A percentile compares a stretch with the other conserved stretches of the same genome.
Conservation (phyloP, 2,888 invertebrate genomes). For the Junonia oenone region DNA sequence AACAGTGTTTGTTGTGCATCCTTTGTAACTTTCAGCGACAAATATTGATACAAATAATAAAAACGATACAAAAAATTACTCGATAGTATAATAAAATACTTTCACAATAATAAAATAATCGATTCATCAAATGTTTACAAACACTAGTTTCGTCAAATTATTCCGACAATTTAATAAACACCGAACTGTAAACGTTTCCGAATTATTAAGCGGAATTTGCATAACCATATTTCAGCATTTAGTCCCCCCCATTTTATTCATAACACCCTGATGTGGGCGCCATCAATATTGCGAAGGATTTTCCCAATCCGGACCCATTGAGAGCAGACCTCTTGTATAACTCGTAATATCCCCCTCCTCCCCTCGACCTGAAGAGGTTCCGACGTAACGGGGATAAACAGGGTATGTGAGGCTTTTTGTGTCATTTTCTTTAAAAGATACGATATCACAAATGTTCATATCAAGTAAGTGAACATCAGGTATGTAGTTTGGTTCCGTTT, state of each 20-base stretch:
- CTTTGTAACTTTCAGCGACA: no score
- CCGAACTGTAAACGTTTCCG: not conserved
- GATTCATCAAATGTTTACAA: not conserved
- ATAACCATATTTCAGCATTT: constrained; percentile 1
- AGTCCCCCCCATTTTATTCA: not conserved
- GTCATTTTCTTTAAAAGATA: not conserved
- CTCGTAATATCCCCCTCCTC: not conserved
- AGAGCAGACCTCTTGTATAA: constrained; percentile 6
- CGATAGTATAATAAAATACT: no score
- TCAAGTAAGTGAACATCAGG: no score
- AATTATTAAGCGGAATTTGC: not conserved
- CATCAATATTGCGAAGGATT: constrained; percentile 5
- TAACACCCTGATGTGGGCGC: not conserved
- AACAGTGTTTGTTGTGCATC: no score
- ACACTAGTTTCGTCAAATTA: not conserved
- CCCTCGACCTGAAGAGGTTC: not conserved
- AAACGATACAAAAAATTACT: no score
- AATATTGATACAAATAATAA: no score
- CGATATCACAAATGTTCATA: not conserved
- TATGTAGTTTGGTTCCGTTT: no score
- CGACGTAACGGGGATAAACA: not conserved
- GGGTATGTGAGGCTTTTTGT: not conserved
- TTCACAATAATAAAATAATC: not conserved
- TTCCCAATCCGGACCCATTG: not conserved
- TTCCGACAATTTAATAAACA: not conserved